These are phyloP conservation scores for Amphilophus citrinellus DNA, from an alignment of 2,113 vertebrate genomes.

Conservation along the genomic window DNA sequence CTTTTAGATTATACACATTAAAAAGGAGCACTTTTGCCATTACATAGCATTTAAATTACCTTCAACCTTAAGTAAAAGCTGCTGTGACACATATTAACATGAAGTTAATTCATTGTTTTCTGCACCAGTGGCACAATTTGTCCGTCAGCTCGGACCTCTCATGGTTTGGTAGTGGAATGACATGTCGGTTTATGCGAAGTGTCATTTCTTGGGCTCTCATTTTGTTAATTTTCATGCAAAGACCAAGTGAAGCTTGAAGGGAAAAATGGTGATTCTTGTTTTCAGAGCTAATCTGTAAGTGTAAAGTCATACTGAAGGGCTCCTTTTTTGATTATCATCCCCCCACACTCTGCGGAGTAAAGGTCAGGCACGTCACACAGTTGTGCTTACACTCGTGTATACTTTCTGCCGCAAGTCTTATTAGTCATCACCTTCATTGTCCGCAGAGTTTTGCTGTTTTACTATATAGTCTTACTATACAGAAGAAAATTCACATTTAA, in stretches of 20 bases:
- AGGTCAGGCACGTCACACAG: slow-evolving; percentile 22
- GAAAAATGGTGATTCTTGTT: neutral
- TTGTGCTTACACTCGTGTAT: slow-evolving; percentile 10
- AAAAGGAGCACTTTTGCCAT: neutral
- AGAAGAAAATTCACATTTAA: neutral
- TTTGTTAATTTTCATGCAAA: slow-evolving; percentile 33
- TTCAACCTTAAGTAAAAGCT: slow-evolving; percentile 7
- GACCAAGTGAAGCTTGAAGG: slow-evolving; percentile 10
- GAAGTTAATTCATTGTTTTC: neutral
- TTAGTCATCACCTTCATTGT: slow-evolving; percentile 24
- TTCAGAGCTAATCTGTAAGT: slow-evolving; percentile 14
- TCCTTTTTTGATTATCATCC: slow-evolving; percentile 13
- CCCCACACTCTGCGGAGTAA: slow-evolving; percentile 30
- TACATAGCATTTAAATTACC: neutral
- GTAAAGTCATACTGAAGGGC: slow-evolving; percentile 33
- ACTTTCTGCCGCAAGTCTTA: slow-evolving; percentile 20
- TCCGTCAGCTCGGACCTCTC: neutral
- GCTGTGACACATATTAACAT: neutral
- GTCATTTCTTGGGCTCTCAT: slow-evolving; percentile 4
- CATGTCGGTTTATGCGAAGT: neutral
- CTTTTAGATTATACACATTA: neutral
- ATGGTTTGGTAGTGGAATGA: neutral
- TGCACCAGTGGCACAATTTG: slow-evolving; percentile 13
- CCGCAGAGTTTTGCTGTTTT: neutral
- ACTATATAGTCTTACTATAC: neutral